These are phyloP conservation scores for Poicephalus meyeri DNA, from an alignment of 2,113 vertebrate genomes.

Conservation along the genomic window DNA sequence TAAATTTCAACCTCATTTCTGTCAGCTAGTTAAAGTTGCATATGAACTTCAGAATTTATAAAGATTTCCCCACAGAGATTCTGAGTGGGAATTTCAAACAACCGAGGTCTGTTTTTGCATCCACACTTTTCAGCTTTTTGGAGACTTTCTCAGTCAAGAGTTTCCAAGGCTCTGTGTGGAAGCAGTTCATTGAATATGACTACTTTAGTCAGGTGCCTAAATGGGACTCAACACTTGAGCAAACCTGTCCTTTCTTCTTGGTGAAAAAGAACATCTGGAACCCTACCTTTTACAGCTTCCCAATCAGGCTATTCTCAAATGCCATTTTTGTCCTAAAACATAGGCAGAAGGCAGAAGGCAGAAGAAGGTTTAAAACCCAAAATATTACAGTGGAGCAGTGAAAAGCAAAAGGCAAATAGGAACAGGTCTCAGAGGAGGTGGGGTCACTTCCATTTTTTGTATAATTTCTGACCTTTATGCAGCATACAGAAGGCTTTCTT, in stretches of 20 bases:
- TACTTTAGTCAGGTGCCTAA: neutral
- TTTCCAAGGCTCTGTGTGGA: neutral
- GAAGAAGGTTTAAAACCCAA: neutral
- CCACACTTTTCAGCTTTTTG: neutral
- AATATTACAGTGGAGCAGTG: neutral
- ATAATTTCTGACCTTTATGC: neutral
- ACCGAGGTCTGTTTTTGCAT: neutral
- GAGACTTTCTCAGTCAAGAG: neutral
- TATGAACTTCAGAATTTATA: neutral
- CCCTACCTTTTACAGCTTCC: neutral
- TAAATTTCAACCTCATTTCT: slow-evolving; percentile 36
- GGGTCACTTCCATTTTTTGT: neutral
- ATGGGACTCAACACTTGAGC: neutral
- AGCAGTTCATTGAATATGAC: neutral
- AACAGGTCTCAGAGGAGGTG: neutral
- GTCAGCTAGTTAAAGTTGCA: neutral
- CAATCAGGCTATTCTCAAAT: neutral
- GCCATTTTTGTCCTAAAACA: neutral
- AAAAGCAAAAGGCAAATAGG: neutral
- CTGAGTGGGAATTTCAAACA: neutral
- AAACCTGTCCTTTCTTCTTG: neutral
- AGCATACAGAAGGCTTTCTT: rapidly evolving
- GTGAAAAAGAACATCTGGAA: neutral
- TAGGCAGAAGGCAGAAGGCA: neutral
- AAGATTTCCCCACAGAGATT: neutral